A percentile compares a stretch with the other conserved stretches of the same genome.
These are phyloP conservation scores for Pachypanchax playfairii DNA, from an alignment of 2,113 vertebrate species.

Conservation along the genomic window DNA sequence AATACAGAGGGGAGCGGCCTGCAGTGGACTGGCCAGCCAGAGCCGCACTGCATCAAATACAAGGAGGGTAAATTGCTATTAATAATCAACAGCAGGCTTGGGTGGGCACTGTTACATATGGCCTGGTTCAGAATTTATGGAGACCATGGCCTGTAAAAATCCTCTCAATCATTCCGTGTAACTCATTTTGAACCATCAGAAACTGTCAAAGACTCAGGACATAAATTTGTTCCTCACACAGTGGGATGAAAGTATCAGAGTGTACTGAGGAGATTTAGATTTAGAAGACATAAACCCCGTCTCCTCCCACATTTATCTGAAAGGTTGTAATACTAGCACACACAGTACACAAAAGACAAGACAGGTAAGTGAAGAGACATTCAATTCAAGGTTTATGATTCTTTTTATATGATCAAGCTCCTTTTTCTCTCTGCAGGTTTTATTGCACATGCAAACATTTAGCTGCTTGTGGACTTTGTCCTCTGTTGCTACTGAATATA, in stretches of 20 bases:
- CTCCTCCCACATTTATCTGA: not conserved
- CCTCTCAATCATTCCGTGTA: constrained; percentile 47
- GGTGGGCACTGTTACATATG: constrained; percentile 39
- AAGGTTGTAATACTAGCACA: constrained; percentile 4
- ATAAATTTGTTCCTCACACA: constrained; percentile 47
- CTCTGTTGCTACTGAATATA: not conserved
- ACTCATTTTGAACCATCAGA: constrained; percentile 63
- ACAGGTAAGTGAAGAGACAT: not conserved
- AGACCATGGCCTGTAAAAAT: constrained; percentile 25
- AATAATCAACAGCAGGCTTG: constrained; percentile 53
- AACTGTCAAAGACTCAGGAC: constrained; percentile 37
- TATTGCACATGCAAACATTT: constrained; percentile 15
- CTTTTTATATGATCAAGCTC: not conserved
- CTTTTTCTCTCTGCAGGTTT: constrained; percentile 2
- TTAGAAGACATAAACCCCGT: constrained; percentile 41
- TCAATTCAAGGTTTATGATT: constrained; percentile 24
- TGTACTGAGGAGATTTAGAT: constrained; percentile 18
- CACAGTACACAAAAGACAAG: constrained; percentile 16
- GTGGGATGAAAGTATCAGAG: constrained; percentile 3
- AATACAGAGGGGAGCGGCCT: constrained; percentile 68
- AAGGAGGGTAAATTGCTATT: constrained; percentile 61
- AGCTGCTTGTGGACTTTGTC: constrained; percentile 28
- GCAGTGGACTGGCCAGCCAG: constrained; percentile 70
- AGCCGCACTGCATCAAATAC: constrained; percentile 78
- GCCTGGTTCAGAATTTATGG: constrained; percentile 51